These are phyloP conservation scores for Drosophila neotestacea DNA, from an alignment of 2,888 invertebrate species.

Conservation along the genomic window DNA sequence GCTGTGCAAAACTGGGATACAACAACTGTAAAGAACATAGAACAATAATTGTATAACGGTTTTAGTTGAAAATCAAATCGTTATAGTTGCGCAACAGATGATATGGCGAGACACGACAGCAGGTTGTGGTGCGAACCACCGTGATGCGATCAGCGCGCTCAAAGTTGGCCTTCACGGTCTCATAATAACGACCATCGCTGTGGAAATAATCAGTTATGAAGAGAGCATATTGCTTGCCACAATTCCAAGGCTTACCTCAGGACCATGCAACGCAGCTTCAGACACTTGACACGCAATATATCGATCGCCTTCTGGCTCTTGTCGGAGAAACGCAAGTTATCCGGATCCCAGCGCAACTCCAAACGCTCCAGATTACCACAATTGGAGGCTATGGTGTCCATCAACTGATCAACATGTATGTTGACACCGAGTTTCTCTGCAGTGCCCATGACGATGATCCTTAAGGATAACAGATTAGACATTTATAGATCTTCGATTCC, in stretches of 20 bases:
- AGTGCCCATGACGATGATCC: constrained; percentile 98
- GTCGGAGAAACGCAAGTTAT: constrained; percentile 98
- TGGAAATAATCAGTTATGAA: not conserved
- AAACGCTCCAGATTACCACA: constrained; percentile 95
- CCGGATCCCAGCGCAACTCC: constrained; percentile 99
- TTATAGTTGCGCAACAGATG: constrained; percentile 96
- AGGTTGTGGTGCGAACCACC: constrained; percentile 98
- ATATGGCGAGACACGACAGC: constrained; percentile 97
- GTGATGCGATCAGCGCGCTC: constrained; percentile 98
- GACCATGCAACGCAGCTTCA: constrained; percentile 96
- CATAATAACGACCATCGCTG: constrained; percentile 99
- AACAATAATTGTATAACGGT: constrained; percentile 15
- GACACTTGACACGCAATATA: constrained; percentile 96
- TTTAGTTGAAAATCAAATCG: constrained; percentile 97
- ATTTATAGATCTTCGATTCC: not conserved
- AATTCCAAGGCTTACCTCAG: constrained; percentile 89
- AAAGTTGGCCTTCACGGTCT: constrained; percentile 99
- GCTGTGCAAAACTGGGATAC: constrained; percentile 8
- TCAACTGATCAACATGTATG: constrained; percentile 98
- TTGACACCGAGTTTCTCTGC: constrained; percentile 98
- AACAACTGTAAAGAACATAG: constrained; percentile 30
- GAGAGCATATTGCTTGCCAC: not conserved
- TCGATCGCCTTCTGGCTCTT: constrained; percentile 99
- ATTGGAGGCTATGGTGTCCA: constrained; percentile 98
- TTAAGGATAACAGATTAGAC: constrained; percentile 82